A percentile compares a stretch with the other conserved stretches of the same genome.
Evolutionary conservation across 2,888 invertebrate species (phyloP).

Genomic region (Palloptera scutellata): DNA sequence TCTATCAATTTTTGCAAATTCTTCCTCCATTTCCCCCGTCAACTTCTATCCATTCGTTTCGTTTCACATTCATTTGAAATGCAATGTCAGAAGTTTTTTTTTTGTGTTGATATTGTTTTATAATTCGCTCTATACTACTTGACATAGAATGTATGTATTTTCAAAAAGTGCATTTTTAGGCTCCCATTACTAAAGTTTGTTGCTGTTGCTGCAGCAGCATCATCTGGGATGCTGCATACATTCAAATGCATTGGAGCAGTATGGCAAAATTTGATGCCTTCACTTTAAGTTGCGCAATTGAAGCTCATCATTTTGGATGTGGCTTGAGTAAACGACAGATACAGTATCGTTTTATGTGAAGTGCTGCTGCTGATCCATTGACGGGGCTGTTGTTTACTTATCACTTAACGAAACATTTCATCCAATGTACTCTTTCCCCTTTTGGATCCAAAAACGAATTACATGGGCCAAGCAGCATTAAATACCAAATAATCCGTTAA

Average conservation of each 20-base stretch:
- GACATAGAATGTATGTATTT: conserved; percentile 37
- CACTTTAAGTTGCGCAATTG: too few relatives aligned
- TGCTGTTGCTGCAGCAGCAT: background rate
- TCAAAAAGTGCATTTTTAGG: conserved; percentile 54
- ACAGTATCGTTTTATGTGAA: too few relatives aligned
- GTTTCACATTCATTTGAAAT: conserved; percentile 51
- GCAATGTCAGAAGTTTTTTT: conserved; percentile 46
- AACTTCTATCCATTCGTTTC: background rate
- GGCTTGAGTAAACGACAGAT: too few relatives aligned
- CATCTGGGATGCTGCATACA: background rate
- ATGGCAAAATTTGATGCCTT: background rate
- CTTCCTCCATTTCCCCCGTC: too few relatives aligned
- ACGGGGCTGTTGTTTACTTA: too few relatives aligned
- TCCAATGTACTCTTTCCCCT: too few relatives aligned
- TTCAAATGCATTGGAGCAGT: conserved; percentile 25
- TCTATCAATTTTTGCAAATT: background rate
- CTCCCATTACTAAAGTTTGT: conserved; percentile 19
- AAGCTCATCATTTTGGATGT: too few relatives aligned
- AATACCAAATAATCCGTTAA: too few relatives aligned
- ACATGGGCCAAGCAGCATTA: too few relatives aligned
- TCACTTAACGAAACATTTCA: too few relatives aligned
- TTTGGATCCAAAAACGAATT: too few relatives aligned
- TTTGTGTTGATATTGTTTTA: conserved; percentile 15
- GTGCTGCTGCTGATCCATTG: too few relatives aligned
- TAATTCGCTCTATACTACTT: conserved; percentile 21